These are phyloP conservation scores for Laothoe populi DNA, from an alignment of 2,888 invertebrate species.

Conservation along the genomic window DNA sequence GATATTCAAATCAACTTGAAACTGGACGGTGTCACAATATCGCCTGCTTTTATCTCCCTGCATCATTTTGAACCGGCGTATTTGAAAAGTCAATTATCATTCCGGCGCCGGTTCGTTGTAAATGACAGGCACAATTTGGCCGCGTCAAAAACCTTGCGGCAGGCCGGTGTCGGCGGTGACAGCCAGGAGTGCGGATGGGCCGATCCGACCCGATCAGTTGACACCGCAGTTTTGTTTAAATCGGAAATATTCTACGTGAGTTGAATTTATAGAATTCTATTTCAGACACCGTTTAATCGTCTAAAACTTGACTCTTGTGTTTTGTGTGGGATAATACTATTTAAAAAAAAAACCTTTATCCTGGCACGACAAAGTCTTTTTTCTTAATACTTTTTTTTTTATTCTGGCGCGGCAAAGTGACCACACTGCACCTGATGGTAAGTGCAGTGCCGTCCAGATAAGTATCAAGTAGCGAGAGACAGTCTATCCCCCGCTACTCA, in stretches of 20 bases:
- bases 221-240: constrained; percentile 51
- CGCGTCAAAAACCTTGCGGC: constrained; percentile 53
- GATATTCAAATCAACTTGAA: constrained; percentile 5
- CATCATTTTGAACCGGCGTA: constrained; percentile 31
- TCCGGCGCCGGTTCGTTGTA: constrained; percentile 44
- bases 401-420: too few relatives aligned
- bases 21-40: constrained; percentile 14
- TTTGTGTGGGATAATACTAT: neutral
- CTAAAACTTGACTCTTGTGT: neutral
- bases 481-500: too few relatives aligned
- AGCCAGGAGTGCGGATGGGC: constrained; percentile 43
- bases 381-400: too few relatives aligned
- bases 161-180: constrained; percentile 42
- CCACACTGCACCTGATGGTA: too few relatives aligned
- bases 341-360: too few relatives aligned
- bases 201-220: constrained; percentile 39
- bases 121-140: constrained; percentile 68
- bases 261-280: constrained; percentile 27
- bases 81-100: constrained; percentile 59
- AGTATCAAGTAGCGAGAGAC: too few relatives aligned
- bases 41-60: neutral
- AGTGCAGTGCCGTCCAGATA: too few relatives aligned
- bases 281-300: constrained; percentile 26
- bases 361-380: too few relatives aligned
- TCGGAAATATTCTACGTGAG: constrained; percentile 34